Base-by-base conservation (phyloP, 2,113 vertebrate species). In the Otocyon megalotis region DNA sequence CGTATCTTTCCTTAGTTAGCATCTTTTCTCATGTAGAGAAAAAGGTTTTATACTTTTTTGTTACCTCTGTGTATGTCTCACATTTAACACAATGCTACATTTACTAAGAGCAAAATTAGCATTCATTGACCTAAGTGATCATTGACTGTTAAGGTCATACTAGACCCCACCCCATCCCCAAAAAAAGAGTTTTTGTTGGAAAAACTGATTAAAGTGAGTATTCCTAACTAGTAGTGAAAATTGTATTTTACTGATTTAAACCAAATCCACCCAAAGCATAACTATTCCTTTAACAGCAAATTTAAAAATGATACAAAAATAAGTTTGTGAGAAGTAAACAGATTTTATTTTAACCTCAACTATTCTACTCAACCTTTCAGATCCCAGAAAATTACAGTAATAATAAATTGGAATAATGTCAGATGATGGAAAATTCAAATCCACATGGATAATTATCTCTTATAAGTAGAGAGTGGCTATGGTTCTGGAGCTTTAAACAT, bases 351-450 rank as follows among this genome's bases (percentile, higher is more conserved):
- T 60, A 96, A 93, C 76, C 89, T 93, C 22, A 74, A 95, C 76
- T 96, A 69, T 76, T 69, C 81, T 72, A 93, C 88, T 62, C 67
- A 96, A 63, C 2, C 32, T 90, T 98, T 97, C 76, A 96, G 17
- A 97, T 98, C 96, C 93, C 90, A 95, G 26, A 79, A 98, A 96
- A 82, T 98, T 98, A 93, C 0, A 5, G 62, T 93, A 97, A 93
- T 83, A 94, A 48, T 84, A 97, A 63, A 96, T 37, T 89, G 90
- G 77, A 71, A 96, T 97, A 91, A 43, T 86, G 79, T 96, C 32
- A 96, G 84, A 93, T 98, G 48, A 74, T 76, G 94, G 71, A 82
- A 97, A 97, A 96, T 87, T 96, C 79, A 94, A 93, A 95, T 94
- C 85, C 72, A 79, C 28, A 60, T 67, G 77, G 71, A 53, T 82